phyloP scores from a whole-genome alignment of 2,113 vertebrate species.

The Oryzias curvinotus region DNA sequence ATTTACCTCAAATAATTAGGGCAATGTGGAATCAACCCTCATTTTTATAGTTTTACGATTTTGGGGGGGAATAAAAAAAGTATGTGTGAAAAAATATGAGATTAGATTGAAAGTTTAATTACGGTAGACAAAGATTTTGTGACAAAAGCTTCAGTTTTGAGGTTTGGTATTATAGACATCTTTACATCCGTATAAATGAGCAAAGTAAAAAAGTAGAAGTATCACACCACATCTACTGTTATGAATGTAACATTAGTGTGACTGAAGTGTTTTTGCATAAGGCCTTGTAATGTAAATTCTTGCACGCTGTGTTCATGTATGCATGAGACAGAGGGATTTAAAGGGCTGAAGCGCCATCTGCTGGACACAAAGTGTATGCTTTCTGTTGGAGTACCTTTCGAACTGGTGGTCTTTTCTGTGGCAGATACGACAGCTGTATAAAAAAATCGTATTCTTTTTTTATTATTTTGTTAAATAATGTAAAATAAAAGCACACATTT shows the following conservation, averaged over 20 bases:
- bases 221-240: slow-evolving; percentile 35
- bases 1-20: neutral
- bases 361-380: slow-evolving; percentile 39
- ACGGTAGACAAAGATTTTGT: too few relatives aligned
- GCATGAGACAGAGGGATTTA: slow-evolving; percentile 34
- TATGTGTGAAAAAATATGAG: too few relatives aligned
- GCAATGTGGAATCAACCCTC: neutral
- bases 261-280: slow-evolving; percentile 46
- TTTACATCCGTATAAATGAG: slow-evolving; percentile 53
- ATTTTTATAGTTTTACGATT: too few relatives aligned
- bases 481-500: neutral
- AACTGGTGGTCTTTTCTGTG: slow-evolving; percentile 12
- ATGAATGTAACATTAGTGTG: slow-evolving; percentile 38
- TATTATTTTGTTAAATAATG: neutral
- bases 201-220: slow-evolving; percentile 41
- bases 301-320: slow-evolving; percentile 29
- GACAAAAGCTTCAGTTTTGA: neutral
- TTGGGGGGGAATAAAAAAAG: too few relatives aligned
- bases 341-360: slow-evolving; percentile 81
- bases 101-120: too few relatives aligned
- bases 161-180: neutral
- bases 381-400: neutral
- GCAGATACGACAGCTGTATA: neutral
- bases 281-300: slow-evolving; percentile 53
- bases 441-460: neutral